Percentiles rank a stretch among this genome's conserved stretches.
phyloP scores from a whole-genome alignment of 1,140 invertebrate genomes.

The Ylistrum balloti region DNA sequence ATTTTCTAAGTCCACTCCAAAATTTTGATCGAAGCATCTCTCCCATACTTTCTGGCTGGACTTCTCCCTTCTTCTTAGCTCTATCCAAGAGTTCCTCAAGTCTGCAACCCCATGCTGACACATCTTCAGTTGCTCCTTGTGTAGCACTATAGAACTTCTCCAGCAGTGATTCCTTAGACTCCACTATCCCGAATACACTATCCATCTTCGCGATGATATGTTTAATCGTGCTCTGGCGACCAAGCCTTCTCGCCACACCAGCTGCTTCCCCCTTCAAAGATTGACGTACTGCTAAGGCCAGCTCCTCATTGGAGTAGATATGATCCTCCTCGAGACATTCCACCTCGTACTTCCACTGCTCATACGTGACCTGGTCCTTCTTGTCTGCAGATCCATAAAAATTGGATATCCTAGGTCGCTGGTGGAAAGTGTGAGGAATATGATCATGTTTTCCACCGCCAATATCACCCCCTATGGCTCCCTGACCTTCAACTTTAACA shows the following conservation, averaged over 20 bases:
- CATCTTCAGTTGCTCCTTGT: no score
- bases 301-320: background rate
- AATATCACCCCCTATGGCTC: background rate
- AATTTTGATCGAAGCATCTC: background rate
- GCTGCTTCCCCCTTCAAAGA: slow-evolving; percentile 42
- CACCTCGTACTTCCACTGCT: slow-evolving; percentile 35
- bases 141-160: slow-evolving; percentile 48
- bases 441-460: background rate
- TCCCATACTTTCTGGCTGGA: background rate
- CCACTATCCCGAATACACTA: no score
- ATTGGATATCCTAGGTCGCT: background rate
- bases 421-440: background rate
- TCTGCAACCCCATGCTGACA: slow-evolving; percentile 51
- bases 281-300: no score
- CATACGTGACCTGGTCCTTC: background rate
- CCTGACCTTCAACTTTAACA: background rate
- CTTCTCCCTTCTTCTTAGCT: background rate
- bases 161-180: no score
- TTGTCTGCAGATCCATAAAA: background rate
- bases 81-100: slow-evolving; percentile 43
- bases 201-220: no score
- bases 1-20: background rate
- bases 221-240: background rate
- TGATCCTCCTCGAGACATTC: no score
- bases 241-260: background rate